A percentile compares a stretch with the other conserved stretches of the same genome.
phyloP scores from a whole-genome alignment of 1,140 invertebrate species.

The Latrodectus geometricus region DNA sequence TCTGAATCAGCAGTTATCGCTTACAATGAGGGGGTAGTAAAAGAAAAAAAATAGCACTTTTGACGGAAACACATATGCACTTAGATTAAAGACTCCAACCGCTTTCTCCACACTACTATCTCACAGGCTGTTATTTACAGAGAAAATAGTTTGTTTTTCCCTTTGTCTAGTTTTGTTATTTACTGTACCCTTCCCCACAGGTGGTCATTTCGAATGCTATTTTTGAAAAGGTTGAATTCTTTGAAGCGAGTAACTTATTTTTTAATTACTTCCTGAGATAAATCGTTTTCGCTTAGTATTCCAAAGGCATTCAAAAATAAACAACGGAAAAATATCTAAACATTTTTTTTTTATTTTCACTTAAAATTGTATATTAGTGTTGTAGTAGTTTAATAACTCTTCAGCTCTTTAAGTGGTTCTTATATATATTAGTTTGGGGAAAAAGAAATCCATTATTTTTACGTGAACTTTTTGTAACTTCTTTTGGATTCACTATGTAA shows the following conservation, averaged over 20 bases:
- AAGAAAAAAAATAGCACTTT: not conserved
- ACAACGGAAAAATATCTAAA: too few relatives aligned
- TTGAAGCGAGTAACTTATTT: not conserved
- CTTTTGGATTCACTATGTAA: too few relatives aligned
- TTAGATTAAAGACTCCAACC: not conserved
- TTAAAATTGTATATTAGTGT: too few relatives aligned
- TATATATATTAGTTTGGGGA: too few relatives aligned
- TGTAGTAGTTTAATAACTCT: too few relatives aligned
- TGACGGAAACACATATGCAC: constrained; percentile 18
- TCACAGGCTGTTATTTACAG: constrained; percentile 21
- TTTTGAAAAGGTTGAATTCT: not conserved
- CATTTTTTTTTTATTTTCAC: too few relatives aligned
- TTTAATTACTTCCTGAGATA: not conserved
- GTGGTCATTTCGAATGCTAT: constrained; percentile 13
- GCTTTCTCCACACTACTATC: not conserved
- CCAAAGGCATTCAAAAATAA: too few relatives aligned
- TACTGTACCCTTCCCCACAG: constrained; percentile 26
- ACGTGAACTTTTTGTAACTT: too few relatives aligned
- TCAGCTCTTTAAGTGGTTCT: too few relatives aligned
- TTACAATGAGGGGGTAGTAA: not conserved
- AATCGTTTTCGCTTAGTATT: too few relatives aligned
- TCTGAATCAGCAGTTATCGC: not conserved
- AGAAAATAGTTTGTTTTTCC: constrained; percentile 52
- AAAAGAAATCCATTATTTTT: too few relatives aligned
- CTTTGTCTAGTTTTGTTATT: constrained; percentile 44